Percentiles rank a stretch among this genome's conserved stretches.
phyloP scores from a whole-genome alignment of 2,797 vertebrate genomes.

The Hemibagrus guttatus region DNA sequence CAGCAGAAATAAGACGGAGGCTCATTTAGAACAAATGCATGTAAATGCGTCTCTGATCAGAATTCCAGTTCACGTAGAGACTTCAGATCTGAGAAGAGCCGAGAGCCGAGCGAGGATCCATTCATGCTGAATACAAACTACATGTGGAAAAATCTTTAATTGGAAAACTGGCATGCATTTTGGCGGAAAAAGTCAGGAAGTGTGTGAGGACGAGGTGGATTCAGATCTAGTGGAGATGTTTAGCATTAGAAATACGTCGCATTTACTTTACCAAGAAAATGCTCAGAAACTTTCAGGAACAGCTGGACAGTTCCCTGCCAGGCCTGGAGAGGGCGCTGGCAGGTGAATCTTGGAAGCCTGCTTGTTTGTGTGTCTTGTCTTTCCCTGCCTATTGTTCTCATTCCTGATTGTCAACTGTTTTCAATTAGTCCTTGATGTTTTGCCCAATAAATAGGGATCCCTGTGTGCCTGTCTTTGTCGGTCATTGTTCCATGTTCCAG shows the following conservation, averaged over 20 bases:
- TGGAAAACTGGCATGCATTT: conserved; percentile 10
- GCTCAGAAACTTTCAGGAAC: too few relatives aligned
- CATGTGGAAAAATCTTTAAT: conserved; percentile 26
- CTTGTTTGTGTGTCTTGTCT: too few relatives aligned
- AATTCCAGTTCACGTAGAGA: conserved; percentile 28
- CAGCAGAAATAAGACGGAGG: background rate
- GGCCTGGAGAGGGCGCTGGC: too few relatives aligned
- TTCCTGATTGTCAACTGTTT: too few relatives aligned
- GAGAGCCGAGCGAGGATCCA: background rate
- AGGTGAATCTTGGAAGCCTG: too few relatives aligned
- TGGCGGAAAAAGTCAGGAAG: background rate
- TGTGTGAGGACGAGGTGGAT: background rate
- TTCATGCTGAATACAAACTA: conserved; percentile 34
- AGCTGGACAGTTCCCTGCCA: too few relatives aligned
- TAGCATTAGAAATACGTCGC: background rate
- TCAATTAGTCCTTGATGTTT: too few relatives aligned
- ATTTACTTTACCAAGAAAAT: background rate
- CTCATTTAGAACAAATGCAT: background rate
- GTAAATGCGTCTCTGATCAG: conserved; percentile 24
- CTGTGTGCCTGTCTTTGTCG: too few relatives aligned
- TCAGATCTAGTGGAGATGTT: background rate
- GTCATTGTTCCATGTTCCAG: too few relatives aligned
- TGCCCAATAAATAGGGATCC: too few relatives aligned
- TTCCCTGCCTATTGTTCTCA: too few relatives aligned
- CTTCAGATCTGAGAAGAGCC: background rate